Conservation (phyloP, 2,888 invertebrate species). For the Drosophila longiperda region DNA sequence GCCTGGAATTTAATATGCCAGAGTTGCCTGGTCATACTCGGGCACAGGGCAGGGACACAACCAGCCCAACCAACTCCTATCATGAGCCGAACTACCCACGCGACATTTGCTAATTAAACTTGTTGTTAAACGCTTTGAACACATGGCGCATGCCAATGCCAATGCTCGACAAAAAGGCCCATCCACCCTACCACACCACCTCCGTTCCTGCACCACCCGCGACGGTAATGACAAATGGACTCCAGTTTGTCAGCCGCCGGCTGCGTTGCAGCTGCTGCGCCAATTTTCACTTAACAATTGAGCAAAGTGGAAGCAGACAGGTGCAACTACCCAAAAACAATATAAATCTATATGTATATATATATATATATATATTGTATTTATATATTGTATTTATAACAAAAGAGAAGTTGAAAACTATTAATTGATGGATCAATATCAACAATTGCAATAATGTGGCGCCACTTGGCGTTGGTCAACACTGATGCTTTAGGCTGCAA, state of each 20-base stretch:
- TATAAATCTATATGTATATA: background rate
- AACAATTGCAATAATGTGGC: slow-evolving; percentile 38
- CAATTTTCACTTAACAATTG: slow-evolving; percentile 52
- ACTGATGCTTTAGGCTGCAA: slow-evolving; percentile 24
- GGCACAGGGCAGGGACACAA: too few species aligned
- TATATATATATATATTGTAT: background rate
- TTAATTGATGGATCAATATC: slow-evolving; percentile 75
- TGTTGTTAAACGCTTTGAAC: slow-evolving; percentile 52
- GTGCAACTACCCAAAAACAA: background rate
- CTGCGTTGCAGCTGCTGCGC: slow-evolving; percentile 55
- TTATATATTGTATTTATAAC: background rate
- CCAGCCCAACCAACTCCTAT: background rate
- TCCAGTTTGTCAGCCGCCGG: slow-evolving; percentile 65
- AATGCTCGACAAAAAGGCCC: slow-evolving; percentile 17
- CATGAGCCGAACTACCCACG: slow-evolving; percentile 13
- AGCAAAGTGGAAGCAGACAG: slow-evolving; percentile 12
- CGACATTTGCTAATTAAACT: slow-evolving; percentile 70
- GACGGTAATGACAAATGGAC: slow-evolving; percentile 72
- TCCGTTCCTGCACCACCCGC: background rate
- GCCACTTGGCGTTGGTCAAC: slow-evolving; percentile 24
- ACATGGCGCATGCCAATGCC: slow-evolving; percentile 50
- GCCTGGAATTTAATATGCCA: slow-evolving; percentile 57
- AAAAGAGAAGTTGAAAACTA: slow-evolving; percentile 60
- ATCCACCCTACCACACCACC: background rate
- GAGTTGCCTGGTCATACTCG: slow-evolving; percentile 46